These are phyloP conservation scores for Seira ritae DNA, from an alignment of 2,888 invertebrate genomes.

Conservation along the genomic window DNA sequence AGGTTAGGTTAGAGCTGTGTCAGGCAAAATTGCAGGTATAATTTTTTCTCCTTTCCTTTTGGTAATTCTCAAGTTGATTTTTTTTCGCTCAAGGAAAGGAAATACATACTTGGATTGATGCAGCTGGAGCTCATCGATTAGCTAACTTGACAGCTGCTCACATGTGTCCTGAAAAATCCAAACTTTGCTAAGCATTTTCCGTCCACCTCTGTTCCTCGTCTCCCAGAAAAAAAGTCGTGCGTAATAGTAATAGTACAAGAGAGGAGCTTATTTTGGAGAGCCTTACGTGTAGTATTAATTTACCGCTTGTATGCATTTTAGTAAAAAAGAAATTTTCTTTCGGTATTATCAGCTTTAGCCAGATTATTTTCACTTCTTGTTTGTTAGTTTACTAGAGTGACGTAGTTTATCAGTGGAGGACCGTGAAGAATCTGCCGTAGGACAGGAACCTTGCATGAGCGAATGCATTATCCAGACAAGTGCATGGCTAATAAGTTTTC, in stretches of 20 bases:
- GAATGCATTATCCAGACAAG: slow-evolving; percentile 59
- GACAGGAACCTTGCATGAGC: slow-evolving; percentile 63
- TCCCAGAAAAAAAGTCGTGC: neutral
- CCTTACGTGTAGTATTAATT: slow-evolving; percentile 7
- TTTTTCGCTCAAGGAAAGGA: slow-evolving; percentile 1
- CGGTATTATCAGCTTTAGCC: slow-evolving; percentile 9
- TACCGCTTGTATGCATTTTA: neutral
- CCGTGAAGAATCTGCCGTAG: slow-evolving; percentile 35
- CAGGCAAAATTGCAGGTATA: no score
- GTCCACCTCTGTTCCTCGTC: neutral
- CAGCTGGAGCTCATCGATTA: slow-evolving; percentile 58
- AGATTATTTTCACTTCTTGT: slow-evolving; percentile 42
- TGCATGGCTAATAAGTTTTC: slow-evolving; percentile 41
- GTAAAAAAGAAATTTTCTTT: slow-evolving; percentile 33
- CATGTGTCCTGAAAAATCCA: slow-evolving; percentile 16
- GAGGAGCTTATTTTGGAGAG: neutral
- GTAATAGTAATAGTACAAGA: neutral
- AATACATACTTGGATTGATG: neutral
- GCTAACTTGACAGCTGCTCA: slow-evolving; percentile 48
- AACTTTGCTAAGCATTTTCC: slow-evolving; percentile 12
- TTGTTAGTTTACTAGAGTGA: neutral
- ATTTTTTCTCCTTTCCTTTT: no score
- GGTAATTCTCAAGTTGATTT: no score
- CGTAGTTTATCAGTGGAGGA: slow-evolving; percentile 10
- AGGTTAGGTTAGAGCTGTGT: no score